Evolutionary conservation across 2,113 vertebrate genomes (phyloP), one percentile per base, ranked within the genome.

Genomic region (Macaca fascicularis): DNA sequence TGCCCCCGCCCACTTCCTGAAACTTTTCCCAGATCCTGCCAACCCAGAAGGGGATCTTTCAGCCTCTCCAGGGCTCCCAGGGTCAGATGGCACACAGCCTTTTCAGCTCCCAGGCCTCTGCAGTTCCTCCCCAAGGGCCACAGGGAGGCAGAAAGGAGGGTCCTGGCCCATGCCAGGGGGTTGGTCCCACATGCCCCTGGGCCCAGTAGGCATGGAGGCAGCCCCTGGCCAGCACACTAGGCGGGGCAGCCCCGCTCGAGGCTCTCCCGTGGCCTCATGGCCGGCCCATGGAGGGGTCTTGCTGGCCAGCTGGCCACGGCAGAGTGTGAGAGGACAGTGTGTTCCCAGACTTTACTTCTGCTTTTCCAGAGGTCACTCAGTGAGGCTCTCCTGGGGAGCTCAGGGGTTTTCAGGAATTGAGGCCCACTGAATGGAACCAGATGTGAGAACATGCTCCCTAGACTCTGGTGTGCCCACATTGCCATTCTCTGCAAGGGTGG

Each of bases 301-400:
- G 79, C 89, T 87, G 94, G 97, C 98, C 97, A 97, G 94, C 97
- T 98, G 98, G 97, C 97, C 84, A 82, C 45, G 0, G 89, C 22
- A 48, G 38, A 94, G 82, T 93, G 82, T 90, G 70, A 97, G 95
- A 97, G 97, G 97, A 98, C 98, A 98, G 12, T 82, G 89, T 98
- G 98, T 98, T 98, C 98, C 98, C 90, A 97, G 95, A 95, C 97
- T 98, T 95, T 45, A 98, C 97, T 98, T 98, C 98, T 98, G 98
- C 98, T 97, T 98, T 98, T 98, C 97, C 98, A 90, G 95, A 98
- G 94, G 98, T 98, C 95, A 97, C 97, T 97, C 96, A 98, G 86
- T 32, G 96, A 98, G 59, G 72, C 72, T 94, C 97, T 98, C 98
- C 75, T 85, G 97, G 96, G 98, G 97, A 98, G 97, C 97, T 95